phyloP scores from a whole-genome alignment of 2,797 vertebrate species.

The Chiloscyllium punctatum region DNA sequence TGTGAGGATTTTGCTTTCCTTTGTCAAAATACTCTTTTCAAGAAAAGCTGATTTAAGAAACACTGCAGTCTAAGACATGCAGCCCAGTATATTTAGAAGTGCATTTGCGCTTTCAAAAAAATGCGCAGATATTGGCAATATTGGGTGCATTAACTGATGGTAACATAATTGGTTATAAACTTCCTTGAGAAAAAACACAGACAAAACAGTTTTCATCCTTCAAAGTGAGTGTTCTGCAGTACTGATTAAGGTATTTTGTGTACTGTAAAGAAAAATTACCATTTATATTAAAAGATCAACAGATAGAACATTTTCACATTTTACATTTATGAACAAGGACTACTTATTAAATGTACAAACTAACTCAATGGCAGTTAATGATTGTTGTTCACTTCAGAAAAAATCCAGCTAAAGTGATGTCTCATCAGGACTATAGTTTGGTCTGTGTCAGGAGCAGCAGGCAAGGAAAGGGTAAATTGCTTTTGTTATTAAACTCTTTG shows the following conservation, averaged over 20 bases:
- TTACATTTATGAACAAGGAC: not conserved
- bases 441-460: not conserved
- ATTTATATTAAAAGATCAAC: constrained; percentile 13
- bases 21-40: constrained; percentile 59
- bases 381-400: not conserved
- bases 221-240: not conserved
- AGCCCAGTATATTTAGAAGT: not conserved
- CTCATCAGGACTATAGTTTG: constrained; percentile 1
- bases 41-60: constrained; percentile 46
- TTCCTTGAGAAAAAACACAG: not conserved
- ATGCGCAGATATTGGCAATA: not conserved
- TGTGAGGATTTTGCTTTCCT: constrained; percentile 67
- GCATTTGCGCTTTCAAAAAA: not conserved
- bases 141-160: not conserved
- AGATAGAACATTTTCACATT: not conserved
- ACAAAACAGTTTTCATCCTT: not conserved
- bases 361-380: not conserved
- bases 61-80: not conserved
- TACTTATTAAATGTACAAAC: not conserved
- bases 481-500: constrained; percentile 29
- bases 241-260: not conserved
- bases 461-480: constrained; percentile 13
- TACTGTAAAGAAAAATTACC: not conserved
- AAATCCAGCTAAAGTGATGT: not conserved
- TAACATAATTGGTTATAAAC: not conserved